phyloP scores from a whole-genome alignment of 2,888 invertebrate genomes.

The Mystacides longicornis region DNA sequence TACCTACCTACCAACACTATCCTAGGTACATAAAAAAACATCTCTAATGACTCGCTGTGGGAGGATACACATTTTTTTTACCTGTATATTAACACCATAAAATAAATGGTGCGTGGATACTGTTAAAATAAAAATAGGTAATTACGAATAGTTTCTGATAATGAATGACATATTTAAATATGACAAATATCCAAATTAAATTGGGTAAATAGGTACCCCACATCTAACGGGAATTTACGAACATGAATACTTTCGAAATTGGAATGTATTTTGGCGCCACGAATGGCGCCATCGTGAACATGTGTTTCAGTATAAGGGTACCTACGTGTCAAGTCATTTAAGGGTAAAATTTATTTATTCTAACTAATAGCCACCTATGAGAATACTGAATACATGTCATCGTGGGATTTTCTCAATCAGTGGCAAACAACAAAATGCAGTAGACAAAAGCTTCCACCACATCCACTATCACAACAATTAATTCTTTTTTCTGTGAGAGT shows the following conservation, averaged over 20 bases:
- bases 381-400: too few species aligned
- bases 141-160: too few species aligned
- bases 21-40: background rate
- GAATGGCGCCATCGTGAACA: background rate
- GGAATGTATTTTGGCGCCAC: background rate
- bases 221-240: background rate
- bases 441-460: too few species aligned
- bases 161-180: background rate
- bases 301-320: too few species aligned
- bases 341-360: too few species aligned
- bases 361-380: too few species aligned
- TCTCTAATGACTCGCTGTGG: background rate
- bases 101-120: background rate
- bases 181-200: background rate
- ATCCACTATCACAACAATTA: too few species aligned
- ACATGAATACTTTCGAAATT: background rate
- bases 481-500: too few species aligned
- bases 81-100: background rate
- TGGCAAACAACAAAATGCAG: too few species aligned
- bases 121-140: background rate
- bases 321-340: too few species aligned
- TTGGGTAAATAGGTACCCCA: background rate
- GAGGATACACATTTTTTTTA: background rate
- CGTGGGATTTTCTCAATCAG: too few species aligned
- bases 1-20: background rate